A percentile compares a stretch with the other conserved stretches of the same genome.
phyloP scores from a whole-genome alignment of 1,140 invertebrate genomes.

The Helicoverpa zea region DNA sequence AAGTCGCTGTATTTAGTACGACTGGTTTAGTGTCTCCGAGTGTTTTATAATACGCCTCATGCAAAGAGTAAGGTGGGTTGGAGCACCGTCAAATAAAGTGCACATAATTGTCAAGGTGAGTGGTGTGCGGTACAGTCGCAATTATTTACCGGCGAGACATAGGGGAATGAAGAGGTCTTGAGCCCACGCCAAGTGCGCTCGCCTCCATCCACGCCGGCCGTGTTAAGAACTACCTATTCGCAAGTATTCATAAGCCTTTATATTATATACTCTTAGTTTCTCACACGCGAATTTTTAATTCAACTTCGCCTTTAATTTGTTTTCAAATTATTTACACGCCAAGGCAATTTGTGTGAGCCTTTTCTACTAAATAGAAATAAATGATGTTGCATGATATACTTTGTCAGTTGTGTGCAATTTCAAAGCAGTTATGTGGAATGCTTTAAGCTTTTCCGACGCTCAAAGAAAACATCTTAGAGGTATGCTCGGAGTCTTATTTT shows the following conservation, averaged over 20 bases:
- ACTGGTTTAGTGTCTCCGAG: slow-evolving; percentile 12
- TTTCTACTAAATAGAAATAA: slow-evolving; percentile 30
- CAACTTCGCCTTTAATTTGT: slow-evolving; percentile 41
- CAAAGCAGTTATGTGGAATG: slow-evolving; percentile 26
- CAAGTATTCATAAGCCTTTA: slow-evolving; percentile 62
- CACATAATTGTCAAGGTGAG: slow-evolving; percentile 77
- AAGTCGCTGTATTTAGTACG: not conserved
- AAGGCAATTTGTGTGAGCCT: slow-evolving; percentile 36
- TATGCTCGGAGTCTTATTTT: slow-evolving; percentile 22
- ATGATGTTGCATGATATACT: slow-evolving; percentile 23
- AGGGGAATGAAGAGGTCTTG: slow-evolving; percentile 77
- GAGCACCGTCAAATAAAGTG: slow-evolving; percentile 71
- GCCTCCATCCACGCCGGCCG: slow-evolving; percentile 58
- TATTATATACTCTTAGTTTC: slow-evolving; percentile 41
- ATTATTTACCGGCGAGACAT: slow-evolving; percentile 78
- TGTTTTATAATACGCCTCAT: slow-evolving; percentile 41
- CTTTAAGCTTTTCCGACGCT: slow-evolving; percentile 26
- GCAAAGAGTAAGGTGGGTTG: slow-evolving; percentile 53
- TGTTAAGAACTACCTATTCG: slow-evolving; percentile 62
- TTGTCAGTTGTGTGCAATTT: slow-evolving; percentile 26
- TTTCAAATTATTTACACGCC: slow-evolving; percentile 47
- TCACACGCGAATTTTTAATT: slow-evolving; percentile 42
- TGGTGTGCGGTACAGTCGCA: slow-evolving; percentile 67
- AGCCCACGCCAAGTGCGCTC: slow-evolving; percentile 66
- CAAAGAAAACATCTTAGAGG: slow-evolving; percentile 35